phyloP scores from a whole-genome alignment of 2,888 invertebrate genomes.

The Phrixothrix hirtus region DNA sequence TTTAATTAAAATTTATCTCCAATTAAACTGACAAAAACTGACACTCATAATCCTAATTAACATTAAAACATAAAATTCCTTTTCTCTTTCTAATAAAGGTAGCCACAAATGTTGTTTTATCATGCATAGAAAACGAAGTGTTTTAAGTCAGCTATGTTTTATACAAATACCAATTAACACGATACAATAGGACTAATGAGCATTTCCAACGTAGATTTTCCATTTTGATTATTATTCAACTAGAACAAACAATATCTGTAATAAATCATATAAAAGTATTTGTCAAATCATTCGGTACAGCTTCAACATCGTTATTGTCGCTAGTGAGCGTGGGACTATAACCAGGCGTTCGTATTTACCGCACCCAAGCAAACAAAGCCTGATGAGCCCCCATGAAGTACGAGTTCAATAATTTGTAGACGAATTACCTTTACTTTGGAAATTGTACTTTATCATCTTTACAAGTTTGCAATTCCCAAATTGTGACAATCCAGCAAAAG shows the following conservation, averaged over 20 bases:
- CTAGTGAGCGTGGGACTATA: slow-evolving; percentile 27
- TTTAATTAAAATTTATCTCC: no score
- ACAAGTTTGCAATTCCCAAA: slow-evolving; percentile 10
- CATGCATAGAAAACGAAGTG: no score
- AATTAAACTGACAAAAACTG: no score
- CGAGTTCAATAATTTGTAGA: slow-evolving; percentile 31
- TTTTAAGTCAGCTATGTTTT: no score
- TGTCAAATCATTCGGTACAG: slow-evolving; percentile 27
- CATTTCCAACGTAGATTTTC: no score
- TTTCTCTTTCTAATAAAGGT: no score
- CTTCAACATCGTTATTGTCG: slow-evolving; percentile 27
- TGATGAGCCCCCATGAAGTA: slow-evolving; percentile 31
- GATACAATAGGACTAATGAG: no score
- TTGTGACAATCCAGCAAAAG: neutral
- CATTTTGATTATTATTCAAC: neutral
- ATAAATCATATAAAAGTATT: slow-evolving; percentile 28
- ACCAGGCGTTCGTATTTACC: slow-evolving; percentile 30
- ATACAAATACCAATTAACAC: no score
- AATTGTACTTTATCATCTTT: slow-evolving; percentile 24
- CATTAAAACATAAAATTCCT: no score
- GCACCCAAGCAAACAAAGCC: slow-evolving; percentile 31
- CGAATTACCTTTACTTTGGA: slow-evolving; percentile 26
- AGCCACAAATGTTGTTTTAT: no score
- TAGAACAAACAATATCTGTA: neutral
- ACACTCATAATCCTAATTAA: no score